phyloP scores from a whole-genome alignment of 2,888 invertebrate genomes.

The Osedax fenrisi region DNA sequence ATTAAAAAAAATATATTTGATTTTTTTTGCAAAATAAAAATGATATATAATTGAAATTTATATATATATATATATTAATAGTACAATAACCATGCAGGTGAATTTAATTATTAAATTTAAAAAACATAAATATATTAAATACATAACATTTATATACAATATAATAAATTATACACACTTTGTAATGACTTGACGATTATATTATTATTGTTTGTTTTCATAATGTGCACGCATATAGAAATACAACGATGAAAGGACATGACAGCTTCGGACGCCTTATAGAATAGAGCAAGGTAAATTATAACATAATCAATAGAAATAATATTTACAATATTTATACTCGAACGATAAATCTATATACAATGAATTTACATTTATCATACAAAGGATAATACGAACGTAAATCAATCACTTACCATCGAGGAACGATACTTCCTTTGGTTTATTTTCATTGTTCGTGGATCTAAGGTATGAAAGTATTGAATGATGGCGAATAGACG shows the following conservation, averaged over 20 bases:
- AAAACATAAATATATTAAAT: too few species aligned
- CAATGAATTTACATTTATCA: too few species aligned
- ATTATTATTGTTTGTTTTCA: neutral
- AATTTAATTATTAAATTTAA: too few species aligned
- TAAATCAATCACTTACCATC: slow-evolving; percentile 90
- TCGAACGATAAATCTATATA: too few species aligned
- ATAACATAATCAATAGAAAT: slow-evolving; percentile 18
- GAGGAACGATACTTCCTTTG: slow-evolving; percentile 92
- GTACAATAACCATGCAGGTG: too few species aligned
- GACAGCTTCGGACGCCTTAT: neutral
- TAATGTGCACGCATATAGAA: neutral
- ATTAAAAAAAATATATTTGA: too few species aligned
- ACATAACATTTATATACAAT: too few species aligned
- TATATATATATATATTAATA: too few species aligned
- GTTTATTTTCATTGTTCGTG: slow-evolving; percentile 86
- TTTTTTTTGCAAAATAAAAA: too few species aligned
- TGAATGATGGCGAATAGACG: slow-evolving; percentile 12
- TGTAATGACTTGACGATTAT: neutral
- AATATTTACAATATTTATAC: too few species aligned
- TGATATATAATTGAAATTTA: too few species aligned
- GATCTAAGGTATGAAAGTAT: slow-evolving; percentile 74
- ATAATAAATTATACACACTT: neutral
- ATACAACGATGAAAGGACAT: neutral
- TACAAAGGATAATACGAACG: too few species aligned
- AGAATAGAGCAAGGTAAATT: neutral